These are phyloP conservation scores for Tauraco hartlaubi DNA, from an alignment of 2,797 vertebrate genomes.

Conservation along the genomic window DNA sequence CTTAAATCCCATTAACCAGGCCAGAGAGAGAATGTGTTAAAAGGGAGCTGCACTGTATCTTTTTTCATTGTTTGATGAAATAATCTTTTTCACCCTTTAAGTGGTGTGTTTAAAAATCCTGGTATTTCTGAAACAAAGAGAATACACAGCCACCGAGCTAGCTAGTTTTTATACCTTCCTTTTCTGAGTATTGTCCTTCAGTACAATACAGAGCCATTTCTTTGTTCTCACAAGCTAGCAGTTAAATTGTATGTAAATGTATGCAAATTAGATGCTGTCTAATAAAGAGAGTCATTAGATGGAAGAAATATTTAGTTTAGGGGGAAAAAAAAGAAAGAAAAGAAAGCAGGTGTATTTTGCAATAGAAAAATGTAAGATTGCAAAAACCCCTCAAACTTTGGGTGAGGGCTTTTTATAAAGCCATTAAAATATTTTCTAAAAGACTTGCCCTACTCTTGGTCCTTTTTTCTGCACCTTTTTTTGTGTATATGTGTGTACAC, in stretches of 20 bases:
- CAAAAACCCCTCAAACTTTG: slow-evolving; percentile 78
- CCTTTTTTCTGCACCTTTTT: slow-evolving; percentile 58
- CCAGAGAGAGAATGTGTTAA: slow-evolving; percentile 75
- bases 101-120: slow-evolving; percentile 77
- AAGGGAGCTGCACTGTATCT: slow-evolving; percentile 76
- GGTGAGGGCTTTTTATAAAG: slow-evolving; percentile 74
- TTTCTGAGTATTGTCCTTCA: slow-evolving; percentile 85
- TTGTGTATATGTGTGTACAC: slow-evolving; percentile 7
- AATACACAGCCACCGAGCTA: slow-evolving; percentile 79
- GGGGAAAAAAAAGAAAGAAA: slow-evolving; percentile 40
- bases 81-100: slow-evolving; percentile 83
- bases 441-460: slow-evolving; percentile 68
- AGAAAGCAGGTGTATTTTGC: slow-evolving; percentile 86
- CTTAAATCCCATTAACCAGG: slow-evolving; percentile 79
- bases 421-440: slow-evolving; percentile 80
- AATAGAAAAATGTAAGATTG: slow-evolving; percentile 80
- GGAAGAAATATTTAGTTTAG: slow-evolving; percentile 89
- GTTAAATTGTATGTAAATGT: slow-evolving; percentile 90
- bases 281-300: slow-evolving; percentile 90
- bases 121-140: slow-evolving; percentile 85
- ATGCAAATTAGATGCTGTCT: slow-evolving; percentile 89
- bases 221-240: slow-evolving; percentile 88
- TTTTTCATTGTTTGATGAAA: slow-evolving; percentile 81
- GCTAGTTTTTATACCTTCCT: slow-evolving; percentile 84
- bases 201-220: slow-evolving; percentile 84